Base-by-base conservation (phyloP, 2,797 vertebrate species). In the Chaetodon trifasciatus region DNA sequence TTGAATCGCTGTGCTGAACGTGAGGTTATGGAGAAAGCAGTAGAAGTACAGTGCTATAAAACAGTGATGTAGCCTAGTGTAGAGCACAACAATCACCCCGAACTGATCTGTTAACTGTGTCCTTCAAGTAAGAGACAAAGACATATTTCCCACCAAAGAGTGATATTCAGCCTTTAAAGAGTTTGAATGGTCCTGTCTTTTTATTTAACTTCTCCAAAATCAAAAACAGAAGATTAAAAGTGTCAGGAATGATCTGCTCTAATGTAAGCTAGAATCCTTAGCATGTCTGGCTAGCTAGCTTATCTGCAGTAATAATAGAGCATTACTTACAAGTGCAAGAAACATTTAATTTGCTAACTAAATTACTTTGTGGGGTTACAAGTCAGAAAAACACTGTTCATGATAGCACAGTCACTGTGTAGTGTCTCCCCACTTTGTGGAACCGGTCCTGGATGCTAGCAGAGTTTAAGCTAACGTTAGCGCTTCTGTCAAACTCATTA, bases 11-110 rank as follows among this genome's bases (percentile, higher is more conserved):
- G n/a, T n/a, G n/a, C n/a, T n/a, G n/a, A n/a, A n/a, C n/a, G n/a
- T n/a, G n/a, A n/a, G n/a, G 35, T 4, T 72, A 17, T 1, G 52
- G 44, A 76, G 40, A 68, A 66, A 69, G 49, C n/a, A 37, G 55
- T 42, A 58, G 44, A 50, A 57, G 28, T 28, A 46, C 64, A 3
- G 16, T 17, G 44, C 1, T 61, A 8, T 39, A n/a, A 57, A 23
- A 28, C 19, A 42, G 44, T 7, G 19, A 17, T 35, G 50, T 37
- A 12, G 39, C 17, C 3, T 32, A 44, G 17, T 61, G 64, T 57
- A 17, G 17, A 39, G 11, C 47, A 68, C 23, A 23, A 52, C 24
- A 32, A 32, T 42, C 24, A 35, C 21, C 3, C 24, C 61, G 50
- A 78, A 56, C 12, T 3, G 12, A 6, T 11, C 2, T 8, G 16